Evolutionary conservation across 1,140 invertebrate genomes (phyloP).

Genomic region (Drosophila triauraria): DNA sequence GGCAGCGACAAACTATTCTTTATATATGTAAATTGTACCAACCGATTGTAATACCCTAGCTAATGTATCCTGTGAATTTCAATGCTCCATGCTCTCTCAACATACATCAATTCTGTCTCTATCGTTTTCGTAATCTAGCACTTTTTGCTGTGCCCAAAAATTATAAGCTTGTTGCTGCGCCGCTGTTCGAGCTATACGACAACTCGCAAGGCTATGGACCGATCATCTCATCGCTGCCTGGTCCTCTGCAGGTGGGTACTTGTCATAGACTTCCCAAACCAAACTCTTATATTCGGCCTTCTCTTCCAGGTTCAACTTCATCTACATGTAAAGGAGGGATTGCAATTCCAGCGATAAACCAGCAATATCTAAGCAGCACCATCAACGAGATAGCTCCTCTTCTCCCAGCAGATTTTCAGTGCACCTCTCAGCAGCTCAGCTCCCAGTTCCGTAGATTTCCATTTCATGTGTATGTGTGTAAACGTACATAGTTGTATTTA

Average conservation of each 20-base stretch:
- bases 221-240: slow-evolving; percentile 99
- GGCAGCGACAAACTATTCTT: slow-evolving; percentile 44
- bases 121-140: slow-evolving; percentile 87
- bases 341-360: slow-evolving; percentile 1
- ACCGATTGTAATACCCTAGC: slow-evolving; percentile 69
- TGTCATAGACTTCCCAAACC: accelerated
- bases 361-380: slow-evolving; percentile 48
- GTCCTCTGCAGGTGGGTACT: slow-evolving; percentile 94
- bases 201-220: slow-evolving; percentile 99
- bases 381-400: slow-evolving; percentile 61
- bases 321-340: slow-evolving; percentile 88
- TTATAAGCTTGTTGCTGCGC: slow-evolving; percentile 99
- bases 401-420: slow-evolving; percentile 43
- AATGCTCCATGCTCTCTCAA: slow-evolving; percentile 57
- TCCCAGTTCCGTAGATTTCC: slow-evolving; percentile 48
- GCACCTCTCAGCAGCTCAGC: slow-evolving; percentile 18
- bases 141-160: slow-evolving; percentile 99
- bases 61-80: slow-evolving; percentile 30
- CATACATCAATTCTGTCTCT: slow-evolving; percentile 76
- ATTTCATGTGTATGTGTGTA: slow-evolving; percentile 60
- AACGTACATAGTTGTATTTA: slow-evolving; percentile 57
- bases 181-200: slow-evolving; percentile 99
- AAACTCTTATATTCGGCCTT: not conserved
- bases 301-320: slow-evolving; percentile 89
- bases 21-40: slow-evolving; percentile 70